phyloP scores from a whole-genome alignment of 2,113 vertebrate species.

The Phyllostomus discolor region DNA sequence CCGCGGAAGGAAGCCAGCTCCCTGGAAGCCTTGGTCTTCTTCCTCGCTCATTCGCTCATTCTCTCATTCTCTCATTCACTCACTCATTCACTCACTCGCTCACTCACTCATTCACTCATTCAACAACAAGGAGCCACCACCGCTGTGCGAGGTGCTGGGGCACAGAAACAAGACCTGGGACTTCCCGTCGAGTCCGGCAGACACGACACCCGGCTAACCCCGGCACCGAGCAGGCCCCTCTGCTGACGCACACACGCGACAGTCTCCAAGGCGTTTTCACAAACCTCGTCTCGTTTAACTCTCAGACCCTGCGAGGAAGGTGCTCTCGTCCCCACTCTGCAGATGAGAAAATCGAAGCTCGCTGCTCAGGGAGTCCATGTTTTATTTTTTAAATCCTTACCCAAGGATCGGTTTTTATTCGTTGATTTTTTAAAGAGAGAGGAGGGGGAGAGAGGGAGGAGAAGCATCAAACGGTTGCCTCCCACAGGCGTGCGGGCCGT shows the following conservation, averaged over 20 bases:
- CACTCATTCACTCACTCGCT: neutral
- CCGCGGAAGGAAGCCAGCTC: neutral
- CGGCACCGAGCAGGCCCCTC: neutral
- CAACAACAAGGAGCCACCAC: neutral
- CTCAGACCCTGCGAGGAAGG: neutral
- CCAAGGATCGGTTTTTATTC: too few relatives aligned
- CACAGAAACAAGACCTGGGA: neutral
- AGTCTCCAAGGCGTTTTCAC: neutral
- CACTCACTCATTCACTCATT: neutral
- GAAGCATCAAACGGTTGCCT: too few relatives aligned
- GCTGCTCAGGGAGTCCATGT: neutral
- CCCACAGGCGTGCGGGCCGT: too few relatives aligned
- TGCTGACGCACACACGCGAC: rapidly evolving
- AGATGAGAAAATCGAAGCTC: neutral
- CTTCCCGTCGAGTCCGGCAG: neutral
- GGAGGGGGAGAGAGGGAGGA: too few relatives aligned
- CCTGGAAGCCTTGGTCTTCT: neutral
- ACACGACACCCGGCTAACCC: neutral
- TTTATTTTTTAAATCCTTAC: too few relatives aligned
- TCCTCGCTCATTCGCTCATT: neutral
- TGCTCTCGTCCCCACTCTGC: neutral
- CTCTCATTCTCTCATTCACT: neutral
- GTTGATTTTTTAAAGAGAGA: too few relatives aligned
- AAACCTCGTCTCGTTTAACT: neutral
- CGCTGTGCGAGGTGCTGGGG: neutral